Evolutionary conservation across 2,113 vertebrate species (phyloP), one percentile per base, ranked within the genome.

Genomic region (Syngnathus typhle): DNA sequence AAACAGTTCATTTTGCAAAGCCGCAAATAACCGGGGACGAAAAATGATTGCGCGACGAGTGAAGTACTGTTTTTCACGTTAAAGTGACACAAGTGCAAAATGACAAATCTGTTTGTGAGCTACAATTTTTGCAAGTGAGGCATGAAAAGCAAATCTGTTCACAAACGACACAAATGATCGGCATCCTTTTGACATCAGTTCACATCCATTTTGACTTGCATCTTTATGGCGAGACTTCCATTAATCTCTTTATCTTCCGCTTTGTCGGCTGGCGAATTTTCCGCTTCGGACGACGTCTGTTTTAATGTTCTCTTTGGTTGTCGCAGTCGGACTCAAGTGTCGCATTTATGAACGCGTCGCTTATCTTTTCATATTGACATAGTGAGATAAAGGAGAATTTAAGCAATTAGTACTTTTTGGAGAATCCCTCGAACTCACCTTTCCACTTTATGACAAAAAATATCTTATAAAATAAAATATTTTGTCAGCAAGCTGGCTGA

Each of bases 51-150:
- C 13, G 37, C 3, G 37, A 63, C 2, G 60, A 12, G 7, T 13
- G 21, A 23, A 41, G 18, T 19, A 47, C 8, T 44, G 12, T 37
- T 21, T 15, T 16, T 4, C 38, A 39, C 19, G 62, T 56, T 36
- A 5, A 65, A 60, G 46, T n/a, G 32, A 49, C 13, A 7, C 44
- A 38, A 59, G 58, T 5, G 54, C 41, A 1, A 21, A 21, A n/a
- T 54, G 59, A 54, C 23, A 54, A 46, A 71, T 58, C n/a, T 1
- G 15, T 49, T 49, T 49, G 39, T 32, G 15, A 7, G 23, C 15
- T 37, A 0, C n/a, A 54, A 46, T 32, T 56, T 37, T 23, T 23
- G 61, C 70, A 62, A 67, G 47, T 43, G 62, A 77, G 37, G 66
- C 62, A 36, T 69, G 6, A 69, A 58, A 51, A 46, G 12, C 19